These are phyloP conservation scores for Enteromius fasciolatus DNA, from an alignment of 2,797 vertebrate genomes.

Conservation along the genomic window DNA sequence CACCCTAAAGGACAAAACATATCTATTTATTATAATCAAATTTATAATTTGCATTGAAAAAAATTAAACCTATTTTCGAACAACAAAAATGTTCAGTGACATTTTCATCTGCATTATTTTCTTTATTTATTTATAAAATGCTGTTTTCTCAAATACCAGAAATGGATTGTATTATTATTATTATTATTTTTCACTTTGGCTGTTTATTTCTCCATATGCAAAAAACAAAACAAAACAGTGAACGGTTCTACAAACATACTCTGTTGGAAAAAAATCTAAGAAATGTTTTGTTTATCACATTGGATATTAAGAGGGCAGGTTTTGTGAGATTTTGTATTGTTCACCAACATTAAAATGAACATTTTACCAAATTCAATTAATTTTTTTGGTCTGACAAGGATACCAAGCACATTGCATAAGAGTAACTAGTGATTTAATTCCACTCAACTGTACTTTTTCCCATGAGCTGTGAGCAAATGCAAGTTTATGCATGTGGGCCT, in stretches of 20 bases:
- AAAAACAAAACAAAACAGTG: not conserved
- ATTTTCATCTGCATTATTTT: not conserved
- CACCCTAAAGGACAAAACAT: not conserved
- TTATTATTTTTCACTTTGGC: not conserved
- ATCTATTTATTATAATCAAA: not conserved
- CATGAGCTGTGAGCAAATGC: slow-evolving; percentile 6
- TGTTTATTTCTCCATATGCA: not conserved
- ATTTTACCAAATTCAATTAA: not conserved
- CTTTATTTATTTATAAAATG: not conserved
- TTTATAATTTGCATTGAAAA: not conserved
- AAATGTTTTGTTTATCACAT: not conserved
- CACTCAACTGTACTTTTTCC: not conserved
- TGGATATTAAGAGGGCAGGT: not conserved
- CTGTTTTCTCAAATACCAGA: not conserved
- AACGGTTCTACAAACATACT: too few relatives aligned
- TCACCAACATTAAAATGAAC: not conserved
- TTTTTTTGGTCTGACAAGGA: not conserved
- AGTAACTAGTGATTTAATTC: not conserved
- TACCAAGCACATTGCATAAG: not conserved
- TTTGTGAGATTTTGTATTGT: not conserved
- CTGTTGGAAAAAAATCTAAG: not conserved
- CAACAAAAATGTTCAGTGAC: not conserved
- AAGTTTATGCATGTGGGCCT: not conserved
- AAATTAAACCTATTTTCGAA: not conserved
- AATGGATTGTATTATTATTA: not conserved